Base-by-base conservation (phyloP, 2,888 invertebrate species). In the Euphydryas editha region DNA sequence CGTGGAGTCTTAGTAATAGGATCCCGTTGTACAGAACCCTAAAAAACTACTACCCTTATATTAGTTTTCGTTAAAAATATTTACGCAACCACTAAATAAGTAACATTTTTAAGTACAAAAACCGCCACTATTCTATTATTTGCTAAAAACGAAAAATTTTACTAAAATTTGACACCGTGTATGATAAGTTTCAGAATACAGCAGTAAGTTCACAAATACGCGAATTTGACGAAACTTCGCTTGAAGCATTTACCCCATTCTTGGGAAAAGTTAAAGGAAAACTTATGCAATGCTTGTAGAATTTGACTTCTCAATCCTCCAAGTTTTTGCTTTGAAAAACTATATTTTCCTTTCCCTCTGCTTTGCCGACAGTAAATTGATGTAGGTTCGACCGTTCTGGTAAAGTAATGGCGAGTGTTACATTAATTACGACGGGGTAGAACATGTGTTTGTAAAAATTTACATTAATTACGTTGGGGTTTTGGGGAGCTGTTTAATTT, bases 191-290 rank as follows among this genome's bases (percentile, higher is more conserved):
- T 44, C n/a, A n/a, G 15, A 44, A 15, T n/a, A 44, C 42, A 44
- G 42, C n/a, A 13, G 30, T n/a, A 44, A 6, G 15, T 44, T 44
- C 15, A 6, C 42, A 44, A 44, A 44, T 44, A 44, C n/a, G 42
- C 42, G 42, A 44, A 44, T 44, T 44, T n/a, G 42, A 44, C 42
- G 42, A 44, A 44, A 44, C 42, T 44, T 44, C 42, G 42, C 42
- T 44, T 5, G n/a, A 44, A n/a, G 42, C 42, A 44, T 44, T n/a
- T n/a, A 6, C 15, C 42, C n/a, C n/a, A 15, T 44, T 44, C n/a
- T 15, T 44, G n/a, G 42, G 15, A 5, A n/a, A 44, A 44, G 42
- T 44, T 44, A n/a, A 44, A 44, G 42, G n/a, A 44, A 44, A 44
- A 44, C 42, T 44, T n/a, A n/a, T n/a, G n/a, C 42, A n/a, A 44